Base-by-base conservation (phyloP, 2,888 invertebrate species). In the Dendrolimus houi region DNA sequence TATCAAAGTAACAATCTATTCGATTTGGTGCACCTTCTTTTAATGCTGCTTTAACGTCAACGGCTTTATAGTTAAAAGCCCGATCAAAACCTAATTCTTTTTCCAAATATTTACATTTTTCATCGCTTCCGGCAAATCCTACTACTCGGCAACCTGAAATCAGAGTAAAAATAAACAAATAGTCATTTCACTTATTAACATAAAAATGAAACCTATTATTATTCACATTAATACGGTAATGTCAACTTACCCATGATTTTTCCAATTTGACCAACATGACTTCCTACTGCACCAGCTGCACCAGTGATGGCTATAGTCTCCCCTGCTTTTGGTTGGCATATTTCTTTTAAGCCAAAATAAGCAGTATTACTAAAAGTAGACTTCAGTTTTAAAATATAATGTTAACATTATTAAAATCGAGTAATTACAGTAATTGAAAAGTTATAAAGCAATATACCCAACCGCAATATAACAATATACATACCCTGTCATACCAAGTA, bases 241-340 rank as follows among this genome's bases (percentile, higher is more conserved):
- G 2, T 17, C 9, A 10, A 6, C 62, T 55, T 70, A 88, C 90
- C 94, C 78, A 94, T 90, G 55, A 94, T 92, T 84, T 95, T 96
- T 1, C 93, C 96, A 62, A 96, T 94, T 87, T 96, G 96, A 1
- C 96, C 96, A 41, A 95, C 96, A 55, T 94, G 91, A 59, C 92
- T 93, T 8, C 96, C 96, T 12, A 96, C 95, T 52, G 95, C 96
- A 14, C 96, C 96, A 29, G 94, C 96, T 12, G 96, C 96, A 7
- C 94, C 94, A 41, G 93, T 94, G 1, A 96, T 92, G 1, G 94
- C 93, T 12, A 96, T 91, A 0, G 94, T 94, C 79, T 96, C 95
- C 9, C 94, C 95, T 7, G 91, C 66, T 80, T 95, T 94, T 2
- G 95, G 95, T 60, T 93, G 77, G 63, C 95, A 95, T 59, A 95